These are phyloP conservation scores for Buathra laborator DNA, from an alignment of 2,888 invertebrate genomes.

Conservation along the genomic window DNA sequence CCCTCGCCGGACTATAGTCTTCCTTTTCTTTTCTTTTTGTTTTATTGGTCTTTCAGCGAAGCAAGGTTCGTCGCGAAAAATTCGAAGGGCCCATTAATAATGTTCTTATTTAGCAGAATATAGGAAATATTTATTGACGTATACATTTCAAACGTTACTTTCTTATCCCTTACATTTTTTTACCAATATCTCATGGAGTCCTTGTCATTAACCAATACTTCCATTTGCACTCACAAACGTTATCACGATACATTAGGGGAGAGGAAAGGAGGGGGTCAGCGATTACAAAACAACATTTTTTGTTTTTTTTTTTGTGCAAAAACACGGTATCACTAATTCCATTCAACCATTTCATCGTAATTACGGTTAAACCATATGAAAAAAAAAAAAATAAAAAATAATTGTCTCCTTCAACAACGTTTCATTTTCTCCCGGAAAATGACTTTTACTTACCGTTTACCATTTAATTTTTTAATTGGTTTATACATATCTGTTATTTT, in stretches of 20 bases:
- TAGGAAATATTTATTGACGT: background rate
- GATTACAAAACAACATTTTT: background rate
- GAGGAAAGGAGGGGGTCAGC: too few species aligned
- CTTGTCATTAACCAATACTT: background rate
- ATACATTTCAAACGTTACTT: background rate
- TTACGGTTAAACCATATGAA: background rate
- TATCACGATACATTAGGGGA: background rate
- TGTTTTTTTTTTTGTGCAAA: background rate
- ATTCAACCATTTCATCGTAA: background rate
- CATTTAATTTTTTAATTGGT: too few species aligned
- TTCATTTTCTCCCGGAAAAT: too few species aligned
- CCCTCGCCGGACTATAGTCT: slow-evolving; percentile 37
- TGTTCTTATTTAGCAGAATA: slow-evolving; percentile 1
- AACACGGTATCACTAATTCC: background rate
- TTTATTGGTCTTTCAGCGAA: slow-evolving; percentile 26
- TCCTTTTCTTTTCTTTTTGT: background rate
- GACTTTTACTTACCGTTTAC: too few species aligned
- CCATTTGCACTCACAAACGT: background rate
- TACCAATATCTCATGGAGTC: background rate
- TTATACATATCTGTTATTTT: too few species aligned
- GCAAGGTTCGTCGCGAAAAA: slow-evolving; percentile 7
- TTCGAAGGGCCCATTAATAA: background rate
- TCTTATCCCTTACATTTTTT: background rate
- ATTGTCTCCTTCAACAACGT: too few species aligned
- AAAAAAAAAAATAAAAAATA: too few species aligned